Conservation (phyloP, 1,140 invertebrate species). For the Hirudo medicinalis region DNA sequence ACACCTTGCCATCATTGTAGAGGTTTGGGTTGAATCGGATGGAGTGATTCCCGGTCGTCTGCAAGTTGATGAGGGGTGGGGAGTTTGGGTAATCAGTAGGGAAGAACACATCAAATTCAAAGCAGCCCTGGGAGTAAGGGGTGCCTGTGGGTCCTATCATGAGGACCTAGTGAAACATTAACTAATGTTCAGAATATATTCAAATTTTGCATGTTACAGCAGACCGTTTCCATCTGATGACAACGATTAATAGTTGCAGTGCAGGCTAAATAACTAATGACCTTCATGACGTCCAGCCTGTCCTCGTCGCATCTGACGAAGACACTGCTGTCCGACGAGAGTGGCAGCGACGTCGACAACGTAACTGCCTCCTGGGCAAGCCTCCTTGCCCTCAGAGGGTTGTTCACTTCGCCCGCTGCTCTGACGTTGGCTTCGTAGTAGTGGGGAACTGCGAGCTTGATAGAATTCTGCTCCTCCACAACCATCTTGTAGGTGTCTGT, state of each 20-base stretch:
- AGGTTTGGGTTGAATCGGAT: slow-evolving; percentile 94
- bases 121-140: slow-evolving; percentile 44
- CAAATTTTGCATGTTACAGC: no score
- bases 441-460: slow-evolving; percentile 71
- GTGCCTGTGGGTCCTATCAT: slow-evolving; percentile 56
- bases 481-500: slow-evolving; percentile 82
- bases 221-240: no score
- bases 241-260: background rate
- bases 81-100: slow-evolving; percentile 43
- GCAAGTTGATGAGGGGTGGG: slow-evolving; percentile 66
- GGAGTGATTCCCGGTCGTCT: slow-evolving; percentile 81
- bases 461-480: slow-evolving; percentile 59
- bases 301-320: slow-evolving; percentile 90
- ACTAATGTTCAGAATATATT: background rate
- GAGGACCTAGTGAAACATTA: slow-evolving; percentile 52
- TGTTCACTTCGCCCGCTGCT: slow-evolving; percentile 63
- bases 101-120: slow-evolving; percentile 47
- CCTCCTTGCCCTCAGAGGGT: slow-evolving; percentile 72
- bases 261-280: slow-evolving; percentile 29
- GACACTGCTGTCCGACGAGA: slow-evolving; percentile 83
- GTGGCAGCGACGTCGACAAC: slow-evolving; percentile 76
- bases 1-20: slow-evolving; percentile 80
- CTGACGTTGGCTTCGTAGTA: slow-evolving; percentile 80
- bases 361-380: slow-evolving; percentile 90
- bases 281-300: slow-evolving; percentile 86